These are phyloP conservation scores for Sitobion miscanthi DNA, from an alignment of 1,140 invertebrate species.

Conservation along the genomic window DNA sequence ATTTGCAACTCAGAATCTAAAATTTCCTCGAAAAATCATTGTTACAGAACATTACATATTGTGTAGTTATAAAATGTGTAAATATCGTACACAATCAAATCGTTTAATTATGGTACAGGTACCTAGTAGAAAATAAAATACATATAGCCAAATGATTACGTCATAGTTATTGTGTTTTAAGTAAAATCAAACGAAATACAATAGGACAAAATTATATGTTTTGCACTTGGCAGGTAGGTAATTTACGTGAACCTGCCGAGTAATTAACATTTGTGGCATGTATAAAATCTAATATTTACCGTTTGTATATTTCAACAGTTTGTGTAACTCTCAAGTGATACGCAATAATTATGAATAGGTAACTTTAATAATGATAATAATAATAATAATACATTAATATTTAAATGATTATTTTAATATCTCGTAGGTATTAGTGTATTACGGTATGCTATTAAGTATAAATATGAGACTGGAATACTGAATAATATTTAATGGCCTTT, in stretches of 20 bases:
- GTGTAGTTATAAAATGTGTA: neutral
- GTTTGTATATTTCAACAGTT: neutral
- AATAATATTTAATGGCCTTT: neutral
- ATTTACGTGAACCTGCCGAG: neutral
- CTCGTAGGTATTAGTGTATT: neutral
- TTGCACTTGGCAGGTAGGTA: neutral
- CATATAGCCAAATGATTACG: neutral
- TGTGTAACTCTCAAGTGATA: neutral
- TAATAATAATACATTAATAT: neutral
- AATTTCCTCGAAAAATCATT: neutral
- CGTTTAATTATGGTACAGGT: neutral
- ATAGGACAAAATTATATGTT: neutral
- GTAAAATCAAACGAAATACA: neutral
- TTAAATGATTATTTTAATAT: neutral
- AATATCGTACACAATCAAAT: neutral
- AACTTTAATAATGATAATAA: neutral
- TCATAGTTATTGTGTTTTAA: neutral
- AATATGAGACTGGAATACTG: neutral
- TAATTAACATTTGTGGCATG: neutral
- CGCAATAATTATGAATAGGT: neutral
- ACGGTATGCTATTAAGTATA: neutral
- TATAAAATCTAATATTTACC: neutral
- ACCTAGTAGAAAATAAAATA: neutral
- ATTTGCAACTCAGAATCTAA: neutral
- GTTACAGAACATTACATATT: neutral